phyloP scores from a whole-genome alignment of 2,888 invertebrate species.

The Campoplex capitator region DNA sequence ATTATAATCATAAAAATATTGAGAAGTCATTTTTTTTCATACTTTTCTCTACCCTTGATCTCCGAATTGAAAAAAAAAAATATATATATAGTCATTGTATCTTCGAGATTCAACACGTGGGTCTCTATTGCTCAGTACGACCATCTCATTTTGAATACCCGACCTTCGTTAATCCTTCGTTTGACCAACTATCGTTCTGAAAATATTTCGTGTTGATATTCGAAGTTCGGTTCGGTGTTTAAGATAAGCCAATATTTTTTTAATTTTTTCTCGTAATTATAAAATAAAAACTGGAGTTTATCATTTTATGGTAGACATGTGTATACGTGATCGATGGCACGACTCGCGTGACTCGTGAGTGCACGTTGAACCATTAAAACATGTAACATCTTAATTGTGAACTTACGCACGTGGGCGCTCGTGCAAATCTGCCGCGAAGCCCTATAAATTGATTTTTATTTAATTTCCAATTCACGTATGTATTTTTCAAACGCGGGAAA shows the following conservation, averaged over 20 bases:
- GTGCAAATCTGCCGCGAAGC: neutral
- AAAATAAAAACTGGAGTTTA: neutral
- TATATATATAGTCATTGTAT: neutral
- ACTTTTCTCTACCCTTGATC: neutral
- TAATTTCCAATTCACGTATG: neutral
- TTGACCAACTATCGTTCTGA: neutral
- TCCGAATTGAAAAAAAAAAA: neutral
- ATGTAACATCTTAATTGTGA: neutral
- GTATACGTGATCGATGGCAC: slow-evolving; percentile 42
- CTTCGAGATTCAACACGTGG: slow-evolving; percentile 6
- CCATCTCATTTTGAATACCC: slow-evolving; percentile 8
- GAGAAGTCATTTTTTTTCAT: slow-evolving; percentile 3
- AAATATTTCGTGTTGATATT: neutral
- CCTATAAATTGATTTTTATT: slow-evolving; percentile 1
- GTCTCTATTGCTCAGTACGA: slow-evolving; percentile 29
- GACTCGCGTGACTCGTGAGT: neutral
- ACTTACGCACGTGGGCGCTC: neutral
- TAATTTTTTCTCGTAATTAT: neutral
- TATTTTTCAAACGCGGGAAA: neutral
- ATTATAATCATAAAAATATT: slow-evolving; percentile 9
- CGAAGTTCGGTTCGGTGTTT: neutral
- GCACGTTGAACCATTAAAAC: neutral
- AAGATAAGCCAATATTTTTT: neutral
- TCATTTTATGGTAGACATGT: neutral
- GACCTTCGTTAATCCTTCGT: slow-evolving; percentile 23